Percentiles rank a stretch among this genome's conserved stretches.
These are phyloP conservation scores for Scopus umbretta DNA, from an alignment of 2,113 vertebrate genomes.

Conservation along the genomic window DNA sequence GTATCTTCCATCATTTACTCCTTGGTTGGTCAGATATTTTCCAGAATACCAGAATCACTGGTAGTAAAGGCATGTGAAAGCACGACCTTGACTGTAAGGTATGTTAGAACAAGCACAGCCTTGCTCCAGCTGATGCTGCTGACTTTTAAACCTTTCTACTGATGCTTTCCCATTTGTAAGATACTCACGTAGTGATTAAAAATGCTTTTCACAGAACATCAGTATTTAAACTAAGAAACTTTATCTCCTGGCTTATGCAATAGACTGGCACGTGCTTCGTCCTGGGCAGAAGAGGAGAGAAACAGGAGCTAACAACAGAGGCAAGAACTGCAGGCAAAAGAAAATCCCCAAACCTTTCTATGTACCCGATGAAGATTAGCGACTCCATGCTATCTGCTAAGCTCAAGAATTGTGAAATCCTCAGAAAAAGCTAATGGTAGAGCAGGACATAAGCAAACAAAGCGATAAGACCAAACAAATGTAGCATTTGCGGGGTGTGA, in stretches of 20 bases:
- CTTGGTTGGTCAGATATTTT: background rate
- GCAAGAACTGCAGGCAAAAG: background rate
- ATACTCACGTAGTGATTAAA: background rate
- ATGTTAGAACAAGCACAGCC: background rate
- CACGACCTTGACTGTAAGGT: background rate
- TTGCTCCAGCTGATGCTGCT: background rate
- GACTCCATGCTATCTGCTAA: background rate
- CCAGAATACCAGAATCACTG: background rate
- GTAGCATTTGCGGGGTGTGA: background rate
- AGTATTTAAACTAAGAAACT: background rate
- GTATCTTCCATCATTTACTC: background rate
- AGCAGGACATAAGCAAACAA: background rate
- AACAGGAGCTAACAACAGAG: background rate
- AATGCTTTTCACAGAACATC: background rate
- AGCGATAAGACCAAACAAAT: background rate
- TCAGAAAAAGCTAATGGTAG: background rate
- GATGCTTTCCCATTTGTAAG: background rate
- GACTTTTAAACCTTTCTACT: background rate
- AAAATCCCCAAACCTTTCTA: background rate
- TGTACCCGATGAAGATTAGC: background rate
- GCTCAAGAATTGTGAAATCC: background rate
- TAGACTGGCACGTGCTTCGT: background rate
- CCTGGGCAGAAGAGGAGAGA: background rate
- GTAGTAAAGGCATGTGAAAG: background rate
- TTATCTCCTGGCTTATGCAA: background rate